Evolutionary conservation across 2,113 vertebrate genomes (phyloP), one percentile per base, ranked within the genome.

Genomic region (Vulpes ferrilata): DNA sequence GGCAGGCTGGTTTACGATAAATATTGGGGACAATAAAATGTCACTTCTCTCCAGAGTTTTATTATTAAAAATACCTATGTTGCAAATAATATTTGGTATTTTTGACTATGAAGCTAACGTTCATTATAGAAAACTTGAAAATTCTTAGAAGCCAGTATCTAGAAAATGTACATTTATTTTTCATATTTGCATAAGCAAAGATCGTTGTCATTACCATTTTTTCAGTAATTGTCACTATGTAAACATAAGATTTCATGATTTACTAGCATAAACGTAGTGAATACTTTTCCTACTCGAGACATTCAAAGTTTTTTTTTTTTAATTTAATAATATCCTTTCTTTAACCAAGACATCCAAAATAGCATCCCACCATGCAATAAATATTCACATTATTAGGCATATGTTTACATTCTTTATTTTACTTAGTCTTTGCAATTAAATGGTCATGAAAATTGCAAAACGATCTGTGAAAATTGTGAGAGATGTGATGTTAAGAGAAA

Each of bases 1-100:
- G 94, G 96, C 95, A 96, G 83, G 83, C 95, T 97, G 96, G 97
- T 97, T 98, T 98, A 97, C 92, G 97, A 93, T 97, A 97, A 97
- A 88, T 97, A 94, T 65, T 88, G 64, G 53, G 59, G 69, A 96
- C 94, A 96, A 97, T 96, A 93, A 97, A 98, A 97, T 96, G 88
- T 88, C 94, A 76, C 88, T 95, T 97, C 84, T 96, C 90, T 81
- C 76, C 79, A 81, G 69, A 88, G 60, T 90, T 90, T 92, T 85
- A 85, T 95, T 92, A 78, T 79, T 60, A 88, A 97, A 95, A 96
- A 93, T 78, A 71, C 27, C 11, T 81, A 38, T 32, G 11, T 93
- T 81, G 17, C 90, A 96, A 90, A 96, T 95, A 69, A 62, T 93
- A 81, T 90, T 96, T 97, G 74, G 88, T 88, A 62, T 92, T 90